These are phyloP conservation scores for Brachystomella parvula DNA, from an alignment of 1,140 invertebrate genomes.

Conservation along the genomic window DNA sequence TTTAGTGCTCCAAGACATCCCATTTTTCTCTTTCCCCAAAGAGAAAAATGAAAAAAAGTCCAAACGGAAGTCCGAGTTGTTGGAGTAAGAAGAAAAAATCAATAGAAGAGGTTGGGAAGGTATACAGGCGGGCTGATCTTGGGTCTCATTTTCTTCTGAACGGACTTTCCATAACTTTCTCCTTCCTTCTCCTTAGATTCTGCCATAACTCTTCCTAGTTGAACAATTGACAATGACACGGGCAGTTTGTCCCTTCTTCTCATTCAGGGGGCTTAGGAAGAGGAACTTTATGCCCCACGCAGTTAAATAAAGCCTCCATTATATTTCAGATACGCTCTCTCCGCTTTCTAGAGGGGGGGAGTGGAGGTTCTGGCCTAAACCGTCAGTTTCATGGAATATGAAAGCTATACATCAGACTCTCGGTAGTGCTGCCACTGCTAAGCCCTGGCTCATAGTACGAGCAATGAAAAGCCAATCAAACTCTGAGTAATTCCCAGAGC, in stretches of 20 bases:
- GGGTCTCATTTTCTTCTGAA: background rate
- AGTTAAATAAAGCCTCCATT: constrained; percentile 8
- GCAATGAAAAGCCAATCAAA: no score
- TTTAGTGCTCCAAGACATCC: background rate
- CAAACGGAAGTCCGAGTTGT: background rate
- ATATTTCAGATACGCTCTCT: no score
- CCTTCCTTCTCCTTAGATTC: background rate
- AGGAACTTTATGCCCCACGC: background rate
- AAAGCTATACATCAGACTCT: no score
- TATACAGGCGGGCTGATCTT: background rate
- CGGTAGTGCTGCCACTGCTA: no score
- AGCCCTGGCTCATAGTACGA: no score
- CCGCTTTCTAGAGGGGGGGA: no score
- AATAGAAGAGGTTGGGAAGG: background rate
- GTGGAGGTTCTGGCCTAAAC: no score
- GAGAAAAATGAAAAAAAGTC: background rate
- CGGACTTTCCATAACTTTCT: constrained; percentile 11
- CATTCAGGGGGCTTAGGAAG: background rate
- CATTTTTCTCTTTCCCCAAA: background rate
- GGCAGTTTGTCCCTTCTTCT: background rate
- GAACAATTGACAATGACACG: constrained; percentile 10
- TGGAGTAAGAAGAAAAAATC: constrained; percentile 2
- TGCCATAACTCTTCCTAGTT: constrained; percentile 7
- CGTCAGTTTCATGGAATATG: no score
- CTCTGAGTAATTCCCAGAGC: no score